A percentile compares a stretch with the other conserved stretches of the same genome.
Evolutionary conservation across 2,888 invertebrate genomes (phyloP).

Genomic region (Pollenia amentaria): DNA sequence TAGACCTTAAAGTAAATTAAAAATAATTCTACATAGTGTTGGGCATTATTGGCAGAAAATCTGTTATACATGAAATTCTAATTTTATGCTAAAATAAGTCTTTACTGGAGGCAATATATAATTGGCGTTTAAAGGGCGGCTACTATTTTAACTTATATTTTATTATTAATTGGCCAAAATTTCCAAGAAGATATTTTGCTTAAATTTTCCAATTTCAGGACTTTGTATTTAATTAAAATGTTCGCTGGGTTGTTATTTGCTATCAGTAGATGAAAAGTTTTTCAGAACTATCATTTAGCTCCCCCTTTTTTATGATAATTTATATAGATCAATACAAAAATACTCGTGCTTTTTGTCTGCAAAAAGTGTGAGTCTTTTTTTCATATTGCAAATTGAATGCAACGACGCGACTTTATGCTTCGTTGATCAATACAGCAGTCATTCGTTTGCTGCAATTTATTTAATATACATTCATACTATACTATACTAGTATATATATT

Average conservation of each 20-base stretch:
- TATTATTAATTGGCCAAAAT: too few relatives aligned
- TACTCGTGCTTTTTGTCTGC: slow-evolving; percentile 30
- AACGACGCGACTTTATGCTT: slow-evolving; percentile 79
- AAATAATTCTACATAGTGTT: too few relatives aligned
- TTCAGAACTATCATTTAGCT: not conserved
- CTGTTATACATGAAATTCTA: too few relatives aligned
- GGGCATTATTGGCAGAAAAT: too few relatives aligned
- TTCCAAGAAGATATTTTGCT: not conserved
- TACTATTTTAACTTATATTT: too few relatives aligned
- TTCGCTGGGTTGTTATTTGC: not conserved
- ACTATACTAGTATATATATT: slow-evolving; percentile 33
- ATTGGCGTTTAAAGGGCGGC: too few relatives aligned
- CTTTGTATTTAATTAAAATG: not conserved
- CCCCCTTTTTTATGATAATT: slow-evolving; percentile 30
- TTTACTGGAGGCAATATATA: too few relatives aligned
- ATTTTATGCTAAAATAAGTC: too few relatives aligned
- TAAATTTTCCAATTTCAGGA: not conserved
- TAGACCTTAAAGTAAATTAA: not conserved
- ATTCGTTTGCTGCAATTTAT: slow-evolving; percentile 53
- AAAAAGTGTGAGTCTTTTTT: slow-evolving; percentile 23
- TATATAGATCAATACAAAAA: slow-evolving; percentile 58
- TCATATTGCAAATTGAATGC: slow-evolving; percentile 68
- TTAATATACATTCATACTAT: not conserved
- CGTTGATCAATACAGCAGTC: slow-evolving; percentile 76
- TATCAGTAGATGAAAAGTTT: not conserved